Conservation (phyloP, 2,797 vertebrate genomes). For the Scolopax rusticola region DNA sequence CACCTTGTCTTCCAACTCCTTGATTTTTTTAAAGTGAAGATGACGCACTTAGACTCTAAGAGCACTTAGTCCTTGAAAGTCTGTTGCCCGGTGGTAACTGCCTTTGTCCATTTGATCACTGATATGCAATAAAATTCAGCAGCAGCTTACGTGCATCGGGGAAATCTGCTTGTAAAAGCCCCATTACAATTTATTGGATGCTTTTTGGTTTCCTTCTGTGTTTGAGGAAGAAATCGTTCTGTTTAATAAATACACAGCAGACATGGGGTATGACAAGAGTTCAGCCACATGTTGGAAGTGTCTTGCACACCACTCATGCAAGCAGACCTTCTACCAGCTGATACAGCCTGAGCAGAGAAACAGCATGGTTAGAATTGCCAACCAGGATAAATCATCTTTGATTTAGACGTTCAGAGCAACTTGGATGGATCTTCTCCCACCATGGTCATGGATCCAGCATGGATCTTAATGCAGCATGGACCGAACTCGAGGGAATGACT, state of each 20-base stretch:
- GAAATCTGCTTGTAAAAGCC: background rate
- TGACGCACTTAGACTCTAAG: background rate
- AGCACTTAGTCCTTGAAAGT: background rate
- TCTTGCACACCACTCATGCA: background rate
- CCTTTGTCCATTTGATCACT: background rate
- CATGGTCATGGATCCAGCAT: fast-evolving
- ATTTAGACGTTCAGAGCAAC: background rate
- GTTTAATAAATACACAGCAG: background rate
- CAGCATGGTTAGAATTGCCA: background rate
- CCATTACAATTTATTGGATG: background rate
- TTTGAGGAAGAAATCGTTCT: background rate
- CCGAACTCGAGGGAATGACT: background rate
- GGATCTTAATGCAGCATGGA: background rate
- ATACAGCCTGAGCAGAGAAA: background rate
- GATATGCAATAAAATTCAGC: background rate
- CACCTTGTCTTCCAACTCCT: background rate
- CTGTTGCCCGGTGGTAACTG: background rate
- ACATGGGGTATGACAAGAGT: background rate
- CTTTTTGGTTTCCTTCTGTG: background rate
- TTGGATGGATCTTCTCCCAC: background rate
- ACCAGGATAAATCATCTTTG: background rate
- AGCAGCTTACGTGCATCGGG: background rate
- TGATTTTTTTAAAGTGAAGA: background rate
- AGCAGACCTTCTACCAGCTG: background rate
- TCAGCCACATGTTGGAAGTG: background rate